These are phyloP conservation scores for Myzus persicae DNA, from an alignment of 1,140 invertebrate genomes.

Conservation along the genomic window DNA sequence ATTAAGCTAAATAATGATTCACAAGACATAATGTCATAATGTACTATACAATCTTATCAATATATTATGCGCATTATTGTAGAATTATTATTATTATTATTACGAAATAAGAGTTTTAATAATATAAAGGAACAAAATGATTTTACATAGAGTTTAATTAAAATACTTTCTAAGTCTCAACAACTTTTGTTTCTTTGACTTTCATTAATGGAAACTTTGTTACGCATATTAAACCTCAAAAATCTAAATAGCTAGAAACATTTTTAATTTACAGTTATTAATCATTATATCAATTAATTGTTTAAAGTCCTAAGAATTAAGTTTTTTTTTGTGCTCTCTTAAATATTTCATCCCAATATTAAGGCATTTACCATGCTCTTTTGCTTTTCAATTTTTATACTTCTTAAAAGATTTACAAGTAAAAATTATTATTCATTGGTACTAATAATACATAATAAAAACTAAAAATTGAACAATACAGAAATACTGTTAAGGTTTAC, in stretches of 20 bases:
- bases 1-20: conserved; percentile 4
- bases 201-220: not conserved
- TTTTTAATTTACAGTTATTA: not conserved
- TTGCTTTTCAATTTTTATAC: not conserved
- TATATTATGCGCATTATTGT: not conserved
- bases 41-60: not conserved
- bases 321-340: not conserved
- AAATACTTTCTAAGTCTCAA: not conserved
- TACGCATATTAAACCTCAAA: not conserved
- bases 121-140: not conserved
- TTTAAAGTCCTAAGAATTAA: not conserved
- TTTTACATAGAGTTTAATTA: not conserved
- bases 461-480: not conserved
- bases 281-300: not conserved
- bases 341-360: too few species aligned
- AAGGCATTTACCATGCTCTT: not conserved
- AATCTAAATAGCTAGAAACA: not conserved
- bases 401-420: too few species aligned
- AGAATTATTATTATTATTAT: not conserved
- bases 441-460: not conserved
- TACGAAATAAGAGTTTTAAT: not conserved
- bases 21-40: not conserved
- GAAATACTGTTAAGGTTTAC: not conserved
- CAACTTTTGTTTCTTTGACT: not conserved
- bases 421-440: too few species aligned